Conservation (phyloP, 1,140 invertebrate species). For the Calephelis virginiensis region DNA sequence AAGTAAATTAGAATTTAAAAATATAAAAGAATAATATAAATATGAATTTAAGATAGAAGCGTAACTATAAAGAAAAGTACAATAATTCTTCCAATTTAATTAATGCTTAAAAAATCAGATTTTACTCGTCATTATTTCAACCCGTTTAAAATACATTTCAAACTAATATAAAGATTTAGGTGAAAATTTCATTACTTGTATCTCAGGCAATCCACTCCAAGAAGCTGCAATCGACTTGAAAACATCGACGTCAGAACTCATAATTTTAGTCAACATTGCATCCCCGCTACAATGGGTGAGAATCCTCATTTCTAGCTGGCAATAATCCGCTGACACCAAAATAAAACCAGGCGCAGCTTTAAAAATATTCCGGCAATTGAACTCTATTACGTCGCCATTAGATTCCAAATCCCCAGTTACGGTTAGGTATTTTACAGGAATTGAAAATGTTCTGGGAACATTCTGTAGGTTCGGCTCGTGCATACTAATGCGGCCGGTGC, state of each 20-base stretch:
- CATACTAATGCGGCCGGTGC: conserved; percentile 95
- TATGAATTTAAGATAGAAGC: no score
- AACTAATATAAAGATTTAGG: not conserved
- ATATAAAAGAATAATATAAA: no score
- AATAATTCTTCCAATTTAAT: no score
- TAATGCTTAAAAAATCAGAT: no score
- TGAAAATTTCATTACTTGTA: conserved; percentile 76
- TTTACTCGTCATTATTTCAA: no score
- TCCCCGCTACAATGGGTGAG: conserved; percentile 95
- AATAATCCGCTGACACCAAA: conserved; percentile 95
- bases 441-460: conserved; percentile 91
- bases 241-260: conserved; percentile 88
- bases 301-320: conserved; percentile 95
- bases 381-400: conserved; percentile 66
- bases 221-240: conserved; percentile 92
- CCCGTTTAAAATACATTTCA: no score
- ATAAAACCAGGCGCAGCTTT: conserved; percentile 79
- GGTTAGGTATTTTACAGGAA: conserved; percentile 59
- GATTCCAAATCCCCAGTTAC: conserved; percentile 45
- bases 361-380: conserved; percentile 85
- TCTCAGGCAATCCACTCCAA: conserved; percentile 85
- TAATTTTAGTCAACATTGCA: conserved; percentile 82
- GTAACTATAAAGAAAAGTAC: no score
- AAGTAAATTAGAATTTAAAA: no score
- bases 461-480: conserved; percentile 95